Base-by-base conservation (phyloP, 1,140 invertebrate species). In the Aphidius gifuensis region DNA sequence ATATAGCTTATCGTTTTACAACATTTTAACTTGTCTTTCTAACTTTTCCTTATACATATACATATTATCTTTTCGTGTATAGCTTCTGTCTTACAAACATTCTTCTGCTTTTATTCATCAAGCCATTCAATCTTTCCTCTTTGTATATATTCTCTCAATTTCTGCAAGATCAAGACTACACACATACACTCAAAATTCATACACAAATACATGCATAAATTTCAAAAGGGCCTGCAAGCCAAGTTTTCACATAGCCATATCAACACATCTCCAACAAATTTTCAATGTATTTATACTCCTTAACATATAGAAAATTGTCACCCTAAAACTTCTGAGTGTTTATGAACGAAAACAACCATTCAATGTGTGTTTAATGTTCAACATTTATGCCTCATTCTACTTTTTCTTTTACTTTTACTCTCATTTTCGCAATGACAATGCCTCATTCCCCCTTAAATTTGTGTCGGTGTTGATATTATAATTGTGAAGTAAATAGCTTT, bases 401-500 rank as follows among this genome's bases (percentile, higher is more conserved):
- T 53, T 48, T 32, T 40, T 51, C 21, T 50, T 32, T 16, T 45
- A 5, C 21, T 8, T 4, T 16, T 45, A 5, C 21, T 8, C n/a
- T 11, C 55, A 5, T 21, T 40, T 21, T 55, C 58, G 45, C 61
- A 44, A 62, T 59, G 50, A 65, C 64, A 70, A 69, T 67, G 69
- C 4, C 23, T 32, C 23, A 32, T 32, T 32, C 4, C 1, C 23
- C 23, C 23, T 32, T 32, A 32, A 32, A 0, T 32, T 32, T 32
- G 23, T 32, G 23, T 32, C 4, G 4, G 23, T 32, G 23, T 32
- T 32, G 23, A 32, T 70, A 61, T 67, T 69, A 67, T 66, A 54
- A 44, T 53, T 61, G 65, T 67, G 69, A 71, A 71, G 72, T 76
- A 71, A 76, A 74, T 69, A 71, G 74, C 69, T 74, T 69, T 32